A percentile compares a stretch with the other conserved stretches of the same genome.
Conservation (phyloP, 2,797 vertebrate species). For the Myotis findleyi region DNA sequence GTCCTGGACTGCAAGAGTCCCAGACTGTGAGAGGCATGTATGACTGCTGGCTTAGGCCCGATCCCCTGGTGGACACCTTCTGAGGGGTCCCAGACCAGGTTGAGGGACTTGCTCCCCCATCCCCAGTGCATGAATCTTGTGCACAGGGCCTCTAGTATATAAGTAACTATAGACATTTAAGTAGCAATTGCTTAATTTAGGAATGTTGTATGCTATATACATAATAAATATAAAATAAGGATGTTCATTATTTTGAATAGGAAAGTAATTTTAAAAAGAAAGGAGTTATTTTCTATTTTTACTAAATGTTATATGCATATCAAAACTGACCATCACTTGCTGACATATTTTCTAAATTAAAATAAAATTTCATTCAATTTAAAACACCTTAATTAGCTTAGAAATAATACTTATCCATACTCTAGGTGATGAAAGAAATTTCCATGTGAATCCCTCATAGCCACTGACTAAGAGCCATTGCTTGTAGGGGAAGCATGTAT, state of each 20-base stretch:
- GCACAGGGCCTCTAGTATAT: neutral
- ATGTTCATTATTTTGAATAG: constrained; percentile 44
- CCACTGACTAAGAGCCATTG: neutral
- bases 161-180: constrained; percentile 22
- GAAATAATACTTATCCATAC: neutral
- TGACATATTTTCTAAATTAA: constrained; percentile 24
- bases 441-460: neutral
- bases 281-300: constrained; percentile 28
- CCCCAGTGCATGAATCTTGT: too few species aligned
- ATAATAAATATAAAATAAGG: constrained; percentile 21
- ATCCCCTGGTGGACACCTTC: too few species aligned
- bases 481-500: neutral
- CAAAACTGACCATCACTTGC: neutral
- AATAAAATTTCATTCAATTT: neutral
- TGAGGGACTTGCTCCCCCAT: too few species aligned
- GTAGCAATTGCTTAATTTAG: neutral
- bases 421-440: neutral
- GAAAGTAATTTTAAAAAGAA: neutral
- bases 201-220: neutral
- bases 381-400: neutral
- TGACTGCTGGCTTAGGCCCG: too few species aligned
- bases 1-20: too few species aligned
- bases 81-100: too few species aligned
- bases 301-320: neutral
- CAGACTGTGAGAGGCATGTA: too few species aligned